Conservation (phyloP, 2,888 invertebrate genomes). For the Nomada fabriciana region DNA sequence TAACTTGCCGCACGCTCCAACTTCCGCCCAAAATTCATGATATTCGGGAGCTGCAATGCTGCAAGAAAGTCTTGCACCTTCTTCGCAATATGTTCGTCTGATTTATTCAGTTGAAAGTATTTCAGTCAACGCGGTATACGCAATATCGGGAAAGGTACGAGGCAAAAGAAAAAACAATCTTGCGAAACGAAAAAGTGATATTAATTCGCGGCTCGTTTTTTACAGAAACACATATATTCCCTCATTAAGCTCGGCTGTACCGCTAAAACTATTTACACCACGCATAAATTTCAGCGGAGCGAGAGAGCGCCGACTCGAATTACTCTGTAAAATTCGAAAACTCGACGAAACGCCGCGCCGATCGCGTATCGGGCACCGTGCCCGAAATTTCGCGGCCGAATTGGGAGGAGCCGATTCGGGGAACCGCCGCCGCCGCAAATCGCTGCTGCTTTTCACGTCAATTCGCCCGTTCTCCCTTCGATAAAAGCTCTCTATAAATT, state of each 20-base stretch:
- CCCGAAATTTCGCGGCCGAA: conserved; percentile 63
- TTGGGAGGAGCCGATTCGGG: conserved; percentile 56
- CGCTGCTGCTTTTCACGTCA: conserved; percentile 73
- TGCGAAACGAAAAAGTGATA: too few relatives aligned
- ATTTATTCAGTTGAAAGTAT: background rate
- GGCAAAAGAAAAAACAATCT: too few relatives aligned
- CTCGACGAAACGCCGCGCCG: conserved; percentile 35
- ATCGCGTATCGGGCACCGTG: conserved; percentile 48
- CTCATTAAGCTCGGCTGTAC: conserved; percentile 8
- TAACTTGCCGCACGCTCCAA: conserved; percentile 59
- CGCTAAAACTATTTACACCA: conserved; percentile 67
- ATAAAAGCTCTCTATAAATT: conserved; percentile 71
- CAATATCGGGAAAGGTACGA: too few relatives aligned
- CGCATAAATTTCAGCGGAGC: conserved; percentile 72
- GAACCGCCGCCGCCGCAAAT: conserved; percentile 69
- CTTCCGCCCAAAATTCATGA: conserved; percentile 45
- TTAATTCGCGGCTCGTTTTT: too few relatives aligned
- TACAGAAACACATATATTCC: background rate
- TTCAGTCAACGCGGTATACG: too few relatives aligned
- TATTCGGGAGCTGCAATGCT: conserved; percentile 35
- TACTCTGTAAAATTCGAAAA: conserved; percentile 66
- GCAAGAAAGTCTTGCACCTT: background rate
- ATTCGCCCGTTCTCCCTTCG: conserved; percentile 61
- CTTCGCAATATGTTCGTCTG: too few relatives aligned
- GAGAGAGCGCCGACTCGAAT: conserved; percentile 50